Evolutionary conservation across 2,797 vertebrate species (phyloP).

Genomic region (Knipowitschia caucasica): DNA sequence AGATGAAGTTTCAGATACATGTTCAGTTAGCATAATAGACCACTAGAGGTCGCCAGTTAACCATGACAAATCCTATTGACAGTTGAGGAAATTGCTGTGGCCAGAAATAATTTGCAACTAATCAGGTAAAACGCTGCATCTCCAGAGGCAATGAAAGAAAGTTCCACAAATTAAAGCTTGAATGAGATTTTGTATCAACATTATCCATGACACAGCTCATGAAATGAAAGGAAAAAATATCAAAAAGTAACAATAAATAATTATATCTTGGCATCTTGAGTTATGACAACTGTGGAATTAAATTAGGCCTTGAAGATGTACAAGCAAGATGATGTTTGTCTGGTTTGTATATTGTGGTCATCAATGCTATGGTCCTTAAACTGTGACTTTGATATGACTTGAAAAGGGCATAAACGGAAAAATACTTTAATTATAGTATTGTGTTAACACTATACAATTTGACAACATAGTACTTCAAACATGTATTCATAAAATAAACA

Average conservation of each 20-base stretch:
- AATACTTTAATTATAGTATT: slow-evolving; percentile 28
- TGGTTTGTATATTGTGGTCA: slow-evolving; percentile 8
- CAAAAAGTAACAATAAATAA: background rate
- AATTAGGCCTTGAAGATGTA: slow-evolving; percentile 4
- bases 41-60: slow-evolving; percentile 59
- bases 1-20: slow-evolving; percentile 1
- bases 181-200: background rate
- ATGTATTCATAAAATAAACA: slow-evolving; percentile 17
- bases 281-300: slow-evolving; percentile 7
- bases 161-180: slow-evolving; percentile 11
- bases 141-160: slow-evolving; percentile 11
- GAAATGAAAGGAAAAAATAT: background rate
- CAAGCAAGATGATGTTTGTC: slow-evolving; percentile 9
- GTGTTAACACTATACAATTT: slow-evolving; percentile 19
- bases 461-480: slow-evolving; percentile 27
- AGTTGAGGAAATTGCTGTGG: background rate
- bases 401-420: background rate
- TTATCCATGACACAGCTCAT: background rate
- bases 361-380: slow-evolving; percentile 17
- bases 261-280: slow-evolving; percentile 12
- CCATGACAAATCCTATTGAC: slow-evolving; percentile 1
- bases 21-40: slow-evolving; percentile 24
- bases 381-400: slow-evolving; percentile 45
- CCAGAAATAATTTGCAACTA: slow-evolving; percentile 12
- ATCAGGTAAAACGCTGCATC: background rate